Percentiles rank a stretch among this genome's conserved stretches.
Evolutionary conservation across 2,888 invertebrate genomes (phyloP).

Genomic region (Sarcophaga subvicina): DNA sequence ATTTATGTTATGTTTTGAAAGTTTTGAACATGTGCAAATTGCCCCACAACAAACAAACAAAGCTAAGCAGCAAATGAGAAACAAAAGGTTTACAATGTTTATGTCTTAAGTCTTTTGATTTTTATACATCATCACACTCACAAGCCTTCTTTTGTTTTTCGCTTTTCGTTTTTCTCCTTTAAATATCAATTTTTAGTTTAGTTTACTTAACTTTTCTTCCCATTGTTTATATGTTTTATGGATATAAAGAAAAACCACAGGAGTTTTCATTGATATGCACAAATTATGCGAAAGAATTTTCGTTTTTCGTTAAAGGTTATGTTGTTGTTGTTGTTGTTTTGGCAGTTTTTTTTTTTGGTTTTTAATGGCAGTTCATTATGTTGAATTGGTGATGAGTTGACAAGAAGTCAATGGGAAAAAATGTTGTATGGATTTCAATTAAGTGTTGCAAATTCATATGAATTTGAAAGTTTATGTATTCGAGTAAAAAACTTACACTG

Average conservation of each 20-base stretch:
- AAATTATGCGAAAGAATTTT: conserved; percentile 29
- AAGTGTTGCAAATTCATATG: neutral
- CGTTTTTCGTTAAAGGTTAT: conserved; percentile 15
- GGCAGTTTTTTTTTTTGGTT: neutral
- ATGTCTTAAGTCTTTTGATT: conserved; percentile 56
- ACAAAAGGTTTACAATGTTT: conserved; percentile 28
- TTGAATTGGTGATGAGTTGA: conserved; percentile 15
- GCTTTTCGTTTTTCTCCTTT: neutral
- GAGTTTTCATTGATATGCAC: conserved; percentile 55
- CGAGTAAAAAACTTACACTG: too few relatives aligned
- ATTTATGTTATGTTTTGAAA: conserved; percentile 66
- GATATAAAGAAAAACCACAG: conserved; percentile 45
- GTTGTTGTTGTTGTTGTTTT: neutral
- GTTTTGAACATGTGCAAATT: conserved; percentile 57
- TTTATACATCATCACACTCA: conserved; percentile 37
- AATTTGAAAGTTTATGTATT: too few relatives aligned
- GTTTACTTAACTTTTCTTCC: neutral
- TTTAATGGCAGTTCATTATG: conserved; percentile 32
- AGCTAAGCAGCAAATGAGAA: neutral
- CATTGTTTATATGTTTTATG: conserved; percentile 10
- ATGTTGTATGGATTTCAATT: neutral
- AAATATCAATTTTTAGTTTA: neutral
- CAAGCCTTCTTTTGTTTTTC: neutral
- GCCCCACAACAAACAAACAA: neutral
- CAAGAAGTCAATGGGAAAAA: neutral